These are phyloP conservation scores for Ennomos quercinarius DNA, from an alignment of 2,888 invertebrate genomes.

Conservation along the genomic window DNA sequence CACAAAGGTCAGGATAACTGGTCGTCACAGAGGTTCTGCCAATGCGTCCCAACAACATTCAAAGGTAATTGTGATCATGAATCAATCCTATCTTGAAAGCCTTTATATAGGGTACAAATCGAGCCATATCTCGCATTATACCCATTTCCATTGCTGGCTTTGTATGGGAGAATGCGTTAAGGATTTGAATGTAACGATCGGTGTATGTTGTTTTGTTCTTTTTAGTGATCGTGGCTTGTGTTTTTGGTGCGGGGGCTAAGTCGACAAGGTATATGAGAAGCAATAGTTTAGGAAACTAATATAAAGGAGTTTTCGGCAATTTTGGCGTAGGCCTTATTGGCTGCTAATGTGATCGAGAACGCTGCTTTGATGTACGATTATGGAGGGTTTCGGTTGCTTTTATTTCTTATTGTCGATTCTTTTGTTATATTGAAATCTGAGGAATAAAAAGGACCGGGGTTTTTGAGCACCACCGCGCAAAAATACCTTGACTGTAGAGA, in stretches of 20 bases:
- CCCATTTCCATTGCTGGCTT: slow-evolving; percentile 48
- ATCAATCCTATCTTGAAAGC: slow-evolving; percentile 78
- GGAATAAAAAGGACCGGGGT: too few species aligned
- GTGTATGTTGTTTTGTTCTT: slow-evolving; percentile 42
- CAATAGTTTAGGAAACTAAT: slow-evolving; percentile 68
- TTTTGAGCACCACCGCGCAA: too few species aligned
- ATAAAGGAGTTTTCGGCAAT: slow-evolving; percentile 62
- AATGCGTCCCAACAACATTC: slow-evolving; percentile 69
- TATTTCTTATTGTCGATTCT: background rate
- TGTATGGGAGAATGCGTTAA: slow-evolving; percentile 34
- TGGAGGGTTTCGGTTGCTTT: slow-evolving; percentile 12
- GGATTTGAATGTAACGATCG: slow-evolving; percentile 36
- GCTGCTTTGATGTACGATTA: slow-evolving; percentile 34
- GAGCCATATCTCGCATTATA: slow-evolving; percentile 45
- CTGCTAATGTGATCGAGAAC: slow-evolving; percentile 52
- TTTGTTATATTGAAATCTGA: background rate
- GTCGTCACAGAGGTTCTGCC: slow-evolving; percentile 51
- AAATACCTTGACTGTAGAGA: too few species aligned
- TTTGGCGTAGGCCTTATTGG: slow-evolving; percentile 63
- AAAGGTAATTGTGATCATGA: slow-evolving; percentile 81
- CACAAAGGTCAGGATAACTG: slow-evolving; percentile 46
- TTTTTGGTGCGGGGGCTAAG: slow-evolving; percentile 42
- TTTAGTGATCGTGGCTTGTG: slow-evolving; percentile 17
- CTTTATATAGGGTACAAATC: slow-evolving; percentile 54
- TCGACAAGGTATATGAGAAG: slow-evolving; percentile 53